These are phyloP conservation scores for Alsophila aescularia DNA, from an alignment of 2,888 invertebrate species.

Conservation along the genomic window DNA sequence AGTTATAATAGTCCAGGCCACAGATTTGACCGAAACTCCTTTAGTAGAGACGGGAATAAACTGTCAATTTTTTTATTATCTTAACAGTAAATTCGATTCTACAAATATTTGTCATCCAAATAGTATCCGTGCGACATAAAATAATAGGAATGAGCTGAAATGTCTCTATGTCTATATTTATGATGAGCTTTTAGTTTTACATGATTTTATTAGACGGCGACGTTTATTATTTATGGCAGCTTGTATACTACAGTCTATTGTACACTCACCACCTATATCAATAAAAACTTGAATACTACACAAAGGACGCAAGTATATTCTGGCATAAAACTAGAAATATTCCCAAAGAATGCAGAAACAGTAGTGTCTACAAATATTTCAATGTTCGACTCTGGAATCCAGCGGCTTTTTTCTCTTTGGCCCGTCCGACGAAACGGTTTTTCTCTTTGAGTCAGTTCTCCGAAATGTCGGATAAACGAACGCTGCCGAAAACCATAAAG, in stretches of 20 bases:
- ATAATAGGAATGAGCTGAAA: too few species aligned
- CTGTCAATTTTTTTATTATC: too few species aligned
- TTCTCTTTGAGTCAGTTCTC: slow-evolving; percentile 54
- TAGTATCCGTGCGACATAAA: background rate
- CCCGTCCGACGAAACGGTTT: slow-evolving; percentile 51
- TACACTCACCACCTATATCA: background rate
- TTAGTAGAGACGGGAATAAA: too few species aligned
- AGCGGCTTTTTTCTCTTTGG: slow-evolving; percentile 49
- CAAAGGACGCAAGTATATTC: too few species aligned
- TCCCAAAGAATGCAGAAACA: slow-evolving; percentile 30
- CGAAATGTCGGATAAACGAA: slow-evolving; percentile 60
- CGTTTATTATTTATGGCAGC: background rate
- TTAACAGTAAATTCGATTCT: too few species aligned
- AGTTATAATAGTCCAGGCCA: too few species aligned
- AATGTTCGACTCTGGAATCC: slow-evolving; percentile 39
- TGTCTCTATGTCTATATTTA: too few species aligned
- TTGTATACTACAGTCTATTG: slow-evolving; percentile 2
- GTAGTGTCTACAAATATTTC: slow-evolving; percentile 46
- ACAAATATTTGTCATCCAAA: too few species aligned
- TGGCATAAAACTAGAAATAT: slow-evolving; percentile 1
- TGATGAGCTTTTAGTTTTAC: too few species aligned
- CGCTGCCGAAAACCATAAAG: slow-evolving; percentile 80
- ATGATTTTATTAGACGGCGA: too few species aligned
- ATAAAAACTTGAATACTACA: background rate
- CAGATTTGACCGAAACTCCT: too few species aligned